A percentile compares a stretch with the other conserved stretches of the same genome.
Evolutionary conservation across 2,113 vertebrate species (phyloP).

Genomic region (Lota lota): DNA sequence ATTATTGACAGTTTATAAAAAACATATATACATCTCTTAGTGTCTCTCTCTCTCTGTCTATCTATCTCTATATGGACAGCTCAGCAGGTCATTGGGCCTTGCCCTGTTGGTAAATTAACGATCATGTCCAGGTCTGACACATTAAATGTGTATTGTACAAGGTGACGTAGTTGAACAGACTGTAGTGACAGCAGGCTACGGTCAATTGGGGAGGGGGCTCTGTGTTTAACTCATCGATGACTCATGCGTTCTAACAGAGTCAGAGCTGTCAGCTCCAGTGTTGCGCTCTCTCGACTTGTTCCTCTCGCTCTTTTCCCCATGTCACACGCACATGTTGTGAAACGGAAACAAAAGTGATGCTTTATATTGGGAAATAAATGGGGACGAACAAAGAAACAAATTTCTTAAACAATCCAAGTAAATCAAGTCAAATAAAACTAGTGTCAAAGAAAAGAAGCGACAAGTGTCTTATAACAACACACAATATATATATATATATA

Average conservation of each 20-base stretch:
- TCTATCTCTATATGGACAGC: not conserved
- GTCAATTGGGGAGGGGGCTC: conserved; percentile 13
- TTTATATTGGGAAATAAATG: too few relatives aligned
- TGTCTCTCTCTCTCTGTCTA: too few relatives aligned
- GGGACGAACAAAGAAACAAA: not conserved
- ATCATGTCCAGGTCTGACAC: conserved; percentile 39
- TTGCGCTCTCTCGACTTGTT: not conserved
- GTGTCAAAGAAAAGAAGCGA: too few relatives aligned
- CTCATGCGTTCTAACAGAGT: conserved; percentile 27
- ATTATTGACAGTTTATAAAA: too few relatives aligned
- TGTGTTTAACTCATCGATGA: conserved; percentile 28
- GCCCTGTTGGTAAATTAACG: conserved; percentile 18
- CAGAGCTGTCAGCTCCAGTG: conserved; percentile 3
- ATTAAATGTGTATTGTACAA: not conserved
- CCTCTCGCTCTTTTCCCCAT: not conserved
- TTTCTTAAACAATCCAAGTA: not conserved
- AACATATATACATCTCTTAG: too few relatives aligned
- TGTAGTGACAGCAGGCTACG: not conserved
- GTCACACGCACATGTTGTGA: not conserved
- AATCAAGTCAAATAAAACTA: too few relatives aligned
- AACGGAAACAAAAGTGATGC: not conserved
- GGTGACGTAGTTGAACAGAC: conserved; percentile 50
- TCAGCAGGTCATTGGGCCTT: conserved; percentile 22
- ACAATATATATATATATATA: too few relatives aligned
- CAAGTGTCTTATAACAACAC: too few relatives aligned